A percentile compares a stretch with the other conserved stretches of the same genome.
These are phyloP conservation scores for Pleuronectes platessa DNA, from an alignment of 2,113 vertebrate genomes.

Conservation along the genomic window DNA sequence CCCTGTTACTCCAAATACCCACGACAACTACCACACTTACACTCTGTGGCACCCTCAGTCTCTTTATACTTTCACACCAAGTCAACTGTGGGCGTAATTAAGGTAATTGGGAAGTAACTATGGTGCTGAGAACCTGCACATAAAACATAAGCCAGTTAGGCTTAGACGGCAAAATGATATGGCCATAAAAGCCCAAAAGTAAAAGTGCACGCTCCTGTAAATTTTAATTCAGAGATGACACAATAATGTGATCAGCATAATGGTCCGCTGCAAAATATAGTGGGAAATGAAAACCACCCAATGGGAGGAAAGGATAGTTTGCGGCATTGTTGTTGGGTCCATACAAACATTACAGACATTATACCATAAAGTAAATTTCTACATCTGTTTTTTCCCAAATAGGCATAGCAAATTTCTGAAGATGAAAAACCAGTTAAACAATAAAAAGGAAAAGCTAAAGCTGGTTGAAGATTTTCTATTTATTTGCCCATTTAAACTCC, in stretches of 20 bases:
- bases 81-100: slow-evolving; percentile 49
- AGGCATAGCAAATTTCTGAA: too few species aligned
- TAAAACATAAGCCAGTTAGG: slow-evolving; percentile 28
- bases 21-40: slow-evolving; percentile 31
- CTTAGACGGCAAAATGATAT: slow-evolving; percentile 17
- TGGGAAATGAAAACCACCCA: not conserved
- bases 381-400: not conserved
- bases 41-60: slow-evolving; percentile 8
- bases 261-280: not conserved
- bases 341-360: not conserved
- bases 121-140: slow-evolving; percentile 21
- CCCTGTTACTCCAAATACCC: slow-evolving; percentile 39
- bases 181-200: slow-evolving; percentile 22
- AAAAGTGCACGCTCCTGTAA: slow-evolving; percentile 19
- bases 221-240: slow-evolving; percentile 27
- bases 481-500: too few species aligned
- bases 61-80: slow-evolving; percentile 36
- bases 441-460: too few species aligned
- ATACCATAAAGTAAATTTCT: not conserved
- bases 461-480: too few species aligned
- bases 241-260: slow-evolving; percentile 20
- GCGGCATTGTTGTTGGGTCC: not conserved
- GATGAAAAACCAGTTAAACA: too few species aligned
- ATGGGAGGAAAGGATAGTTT: not conserved
- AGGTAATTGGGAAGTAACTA: slow-evolving; percentile 54